Evolutionary conservation across 2,888 invertebrate species (phyloP), one percentile per base, ranked within the genome.

Genomic region (Sarcophaga variegata): DNA sequence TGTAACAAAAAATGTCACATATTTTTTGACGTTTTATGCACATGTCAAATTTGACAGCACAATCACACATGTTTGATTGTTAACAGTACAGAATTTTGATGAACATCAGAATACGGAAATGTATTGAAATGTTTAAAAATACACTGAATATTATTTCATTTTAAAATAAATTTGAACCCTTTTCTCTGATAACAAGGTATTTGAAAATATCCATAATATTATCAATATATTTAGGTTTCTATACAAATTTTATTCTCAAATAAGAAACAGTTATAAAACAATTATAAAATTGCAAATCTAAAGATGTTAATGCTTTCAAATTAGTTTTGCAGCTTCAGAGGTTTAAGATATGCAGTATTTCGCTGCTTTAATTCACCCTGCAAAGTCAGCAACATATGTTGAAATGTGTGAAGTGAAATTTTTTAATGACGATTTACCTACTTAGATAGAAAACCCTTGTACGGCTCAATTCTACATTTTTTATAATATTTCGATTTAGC

Each of bases 1-100:
- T 45, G 54, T 63, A 75, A 37, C 10, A 62, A 62, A 59, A 83
- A 87, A 72, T 89, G 81, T 89, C 90, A 90, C 90, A 89, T 60
- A 71, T 82, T 91, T 90, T 84, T 89, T 91, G 91, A 90, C 91
- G 91, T 89, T 91, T 91, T 89, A 88, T 89, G 90, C 81, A 88
- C 90, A 91, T 91, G 89, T 90, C 88, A 89, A 88, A 87, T 88
- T 89, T 91, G 92, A 92, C 91, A 91, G 89, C 79, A n/a, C 45
- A 25, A 59, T 72, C 74, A 67, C 69, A 79, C n/a, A 60, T 88
- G 59, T 76, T 81, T 88, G 88, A 89, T 83, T 90, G 88, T 87
- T 17, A 83, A 79, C 69, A 63, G 70, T 20, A 69, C 45, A 79
- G 59, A 8, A 69, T 74, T 83, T 69, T 75, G 74, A 79, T 74